phyloP scores from a whole-genome alignment of 2,113 vertebrate genomes.

The Henicopernis longicauda region DNA sequence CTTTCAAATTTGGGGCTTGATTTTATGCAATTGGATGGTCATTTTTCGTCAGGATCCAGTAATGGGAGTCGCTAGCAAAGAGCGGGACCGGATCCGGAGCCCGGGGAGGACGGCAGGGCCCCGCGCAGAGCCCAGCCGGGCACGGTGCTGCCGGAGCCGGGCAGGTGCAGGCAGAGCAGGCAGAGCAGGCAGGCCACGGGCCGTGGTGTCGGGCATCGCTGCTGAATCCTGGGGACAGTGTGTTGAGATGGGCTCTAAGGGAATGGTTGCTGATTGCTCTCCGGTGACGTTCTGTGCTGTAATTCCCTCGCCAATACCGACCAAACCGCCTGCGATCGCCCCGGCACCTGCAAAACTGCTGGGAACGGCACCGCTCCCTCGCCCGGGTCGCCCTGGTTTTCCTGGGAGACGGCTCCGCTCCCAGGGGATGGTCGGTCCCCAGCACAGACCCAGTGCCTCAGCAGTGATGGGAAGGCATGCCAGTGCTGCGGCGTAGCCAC shows the following conservation, averaged over 20 bases:
- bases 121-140: not conserved
- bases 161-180: not conserved
- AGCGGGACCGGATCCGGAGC: not conserved
- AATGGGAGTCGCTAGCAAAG: not conserved
- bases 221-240: not conserved
- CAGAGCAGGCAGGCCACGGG: not conserved
- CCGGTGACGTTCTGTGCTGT: not conserved
- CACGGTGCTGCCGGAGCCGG: not conserved
- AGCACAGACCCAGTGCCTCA: not conserved
- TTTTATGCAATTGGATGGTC: not conserved
- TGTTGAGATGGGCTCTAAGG: not conserved
- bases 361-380: not conserved
- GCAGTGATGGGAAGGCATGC: not conserved
- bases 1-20: not conserved
- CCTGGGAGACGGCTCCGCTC: not conserved
- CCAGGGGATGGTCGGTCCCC: not conserved
- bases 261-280: not conserved
- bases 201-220: not conserved
- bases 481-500: not conserved
- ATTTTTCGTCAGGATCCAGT: too few species aligned
- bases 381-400: too few species aligned
- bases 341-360: too few species aligned
- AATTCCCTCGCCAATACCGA: not conserved
- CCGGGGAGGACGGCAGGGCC: not conserved
- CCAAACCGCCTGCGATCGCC: not conserved